Evolutionary conservation across 1,140 invertebrate species (phyloP).

Genomic region (Drosophila funebris): DNA sequence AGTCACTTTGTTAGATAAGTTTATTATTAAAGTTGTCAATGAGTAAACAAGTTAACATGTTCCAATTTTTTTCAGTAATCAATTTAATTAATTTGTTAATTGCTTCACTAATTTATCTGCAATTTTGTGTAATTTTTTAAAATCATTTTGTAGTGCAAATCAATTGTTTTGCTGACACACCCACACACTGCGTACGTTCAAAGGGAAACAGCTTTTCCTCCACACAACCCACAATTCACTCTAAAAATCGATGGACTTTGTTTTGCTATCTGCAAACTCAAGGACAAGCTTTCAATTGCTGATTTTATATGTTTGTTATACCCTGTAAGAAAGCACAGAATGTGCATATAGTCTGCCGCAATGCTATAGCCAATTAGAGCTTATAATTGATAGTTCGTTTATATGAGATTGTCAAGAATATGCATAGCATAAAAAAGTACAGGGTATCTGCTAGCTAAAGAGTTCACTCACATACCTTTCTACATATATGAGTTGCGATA

Average conservation of each 20-base stretch:
- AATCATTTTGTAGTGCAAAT: background rate
- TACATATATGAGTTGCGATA: no score
- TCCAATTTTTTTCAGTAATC: background rate
- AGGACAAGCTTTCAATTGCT: background rate
- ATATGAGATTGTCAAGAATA: no score
- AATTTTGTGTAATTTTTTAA: background rate
- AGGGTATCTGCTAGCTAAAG: no score
- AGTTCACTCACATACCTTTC: no score
- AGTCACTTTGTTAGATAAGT: background rate
- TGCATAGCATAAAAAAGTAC: no score
- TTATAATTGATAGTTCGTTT: no score
- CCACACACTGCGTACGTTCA: background rate
- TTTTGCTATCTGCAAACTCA: background rate
- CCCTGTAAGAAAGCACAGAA: background rate
- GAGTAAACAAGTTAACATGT: background rate
- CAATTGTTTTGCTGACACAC: background rate
- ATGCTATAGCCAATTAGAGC: no score
- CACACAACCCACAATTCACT: conserved; percentile 5
- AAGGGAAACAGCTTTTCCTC: conserved; percentile 2
- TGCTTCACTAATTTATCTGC: background rate
- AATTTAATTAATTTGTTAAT: conserved; percentile 7
- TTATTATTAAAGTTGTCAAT: background rate
- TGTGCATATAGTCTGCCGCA: background rate
- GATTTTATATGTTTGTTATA: background rate
- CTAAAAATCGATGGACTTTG: background rate